These are phyloP conservation scores for Cryptocephalus primarius DNA, from an alignment of 2,888 invertebrate species.

Conservation along the genomic window DNA sequence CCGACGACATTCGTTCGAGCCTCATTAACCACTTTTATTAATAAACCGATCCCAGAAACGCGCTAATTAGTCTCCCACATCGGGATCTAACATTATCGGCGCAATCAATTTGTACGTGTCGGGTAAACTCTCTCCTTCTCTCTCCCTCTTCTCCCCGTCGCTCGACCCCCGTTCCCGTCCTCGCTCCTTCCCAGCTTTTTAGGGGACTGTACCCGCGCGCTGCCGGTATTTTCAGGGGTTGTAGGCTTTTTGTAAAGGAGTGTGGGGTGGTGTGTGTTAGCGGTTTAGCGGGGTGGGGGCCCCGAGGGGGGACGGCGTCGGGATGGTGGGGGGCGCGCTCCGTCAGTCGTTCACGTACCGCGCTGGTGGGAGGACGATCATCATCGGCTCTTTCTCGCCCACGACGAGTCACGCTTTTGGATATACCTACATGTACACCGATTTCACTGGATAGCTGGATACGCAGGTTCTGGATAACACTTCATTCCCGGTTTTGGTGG, in stretches of 20 bases:
- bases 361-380: neutral
- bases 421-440: no score
- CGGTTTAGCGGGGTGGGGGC: constrained; percentile 28
- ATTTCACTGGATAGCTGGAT: no score
- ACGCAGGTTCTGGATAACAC: no score
- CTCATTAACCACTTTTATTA: constrained; percentile 20
- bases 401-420: no score
- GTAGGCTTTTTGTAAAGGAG: constrained; percentile 34
- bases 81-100: constrained; percentile 4
- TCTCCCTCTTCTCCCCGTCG: neutral
- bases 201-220: constrained; percentile 6
- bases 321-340: constrained; percentile 14
- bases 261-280: constrained; percentile 34
- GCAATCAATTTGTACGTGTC: constrained; percentile 20
- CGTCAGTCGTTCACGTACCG: constrained; percentile 29
- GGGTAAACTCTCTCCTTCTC: neutral
- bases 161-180: neutral
- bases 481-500: no score
- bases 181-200: constrained; percentile 1
- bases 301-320: constrained; percentile 8
- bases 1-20: constrained; percentile 1
- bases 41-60: constrained; percentile 17
- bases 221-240: constrained; percentile 36
- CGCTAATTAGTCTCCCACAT: constrained; percentile 19
- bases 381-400: no score